phyloP scores from a whole-genome alignment of 1,140 invertebrate genomes.

The Andrena cerasifolii region DNA sequence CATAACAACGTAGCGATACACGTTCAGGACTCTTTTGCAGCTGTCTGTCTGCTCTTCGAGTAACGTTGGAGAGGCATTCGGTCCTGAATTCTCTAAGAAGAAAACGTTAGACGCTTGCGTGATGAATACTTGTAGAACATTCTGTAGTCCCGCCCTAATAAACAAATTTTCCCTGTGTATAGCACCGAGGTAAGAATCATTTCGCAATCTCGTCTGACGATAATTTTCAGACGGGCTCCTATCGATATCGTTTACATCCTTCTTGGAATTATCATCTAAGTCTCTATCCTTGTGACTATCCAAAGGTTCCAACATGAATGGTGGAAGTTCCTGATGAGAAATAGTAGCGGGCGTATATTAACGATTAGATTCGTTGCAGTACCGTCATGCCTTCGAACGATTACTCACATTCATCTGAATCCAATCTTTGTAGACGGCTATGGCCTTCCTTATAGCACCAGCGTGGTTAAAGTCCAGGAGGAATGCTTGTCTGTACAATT shows the following conservation, averaged over 20 bases:
- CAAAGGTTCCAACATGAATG: conserved; percentile 92
- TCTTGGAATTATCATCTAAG: conserved; percentile 68
- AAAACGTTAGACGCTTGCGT: conserved; percentile 98
- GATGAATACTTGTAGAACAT: conserved; percentile 96
- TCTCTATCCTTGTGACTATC: conserved; percentile 83
- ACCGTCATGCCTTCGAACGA: background rate
- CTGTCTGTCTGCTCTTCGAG: conserved; percentile 97
- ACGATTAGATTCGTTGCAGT: background rate
- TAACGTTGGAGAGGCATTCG: conserved; percentile 79
- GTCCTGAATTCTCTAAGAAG: conserved; percentile 85
- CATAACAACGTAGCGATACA: conserved; percentile 98
- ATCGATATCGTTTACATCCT: conserved; percentile 71
- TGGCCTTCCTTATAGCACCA: conserved; percentile 93
- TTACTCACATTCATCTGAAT: conserved; percentile 92
- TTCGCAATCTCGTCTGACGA: conserved; percentile 87
- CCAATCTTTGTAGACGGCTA: conserved; percentile 98
- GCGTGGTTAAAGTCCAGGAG: conserved; percentile 94
- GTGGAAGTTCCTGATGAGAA: conserved; percentile 86
- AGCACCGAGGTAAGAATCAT: conserved; percentile 92
- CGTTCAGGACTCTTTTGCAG: conserved; percentile 97
- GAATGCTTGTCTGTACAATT: conserved; percentile 96
- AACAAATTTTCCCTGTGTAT: conserved; percentile 90
- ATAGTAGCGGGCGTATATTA: conserved; percentile 4
- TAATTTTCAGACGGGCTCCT: conserved; percentile 82
- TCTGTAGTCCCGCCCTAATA: conserved; percentile 92